Base-by-base conservation (phyloP, 2,113 vertebrate genomes). In the Ancistrus triradiatus region DNA sequence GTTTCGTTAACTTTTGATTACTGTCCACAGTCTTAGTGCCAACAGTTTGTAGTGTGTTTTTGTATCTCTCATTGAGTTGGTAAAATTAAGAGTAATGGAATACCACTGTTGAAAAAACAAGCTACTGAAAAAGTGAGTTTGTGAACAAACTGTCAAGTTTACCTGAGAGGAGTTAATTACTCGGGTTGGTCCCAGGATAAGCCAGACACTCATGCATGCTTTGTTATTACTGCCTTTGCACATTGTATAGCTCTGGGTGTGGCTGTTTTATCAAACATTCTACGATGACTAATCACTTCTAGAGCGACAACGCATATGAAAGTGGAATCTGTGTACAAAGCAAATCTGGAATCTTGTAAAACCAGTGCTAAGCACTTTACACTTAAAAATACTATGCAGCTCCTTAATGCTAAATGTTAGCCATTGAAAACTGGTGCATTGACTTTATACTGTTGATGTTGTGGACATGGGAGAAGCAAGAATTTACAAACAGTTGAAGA, bases 281-380 rank as follows among this genome's bases (percentile, higher is more conserved):
- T 66, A 55, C 38, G 55, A 69, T 75, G 69, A 72, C 65, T 61
- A 72, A 72, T 72, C 50, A 33, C 25, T 68, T 65, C 69, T 59
- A 62, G 58, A 65, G 73, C 69, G 56, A 66, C 59, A 42, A 42
- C 46, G 69, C 57, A 62, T 72, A 52, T 61, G 72, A 75, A 75
- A 75, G 55, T 43, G 56, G 35, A 68, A 59, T 68, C 44, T 64
- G 59, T 59, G 59, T 55, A 55, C 70, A 59, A 60, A 64, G 53
- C 64, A 64, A 68, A 73, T 65, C 42, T 65, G 56, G 66, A 69
- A 69, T 74, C 72, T 74, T 69, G 72, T 60, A 65, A 63, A 74
- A 69, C 72, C 72, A 65, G 61, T 65, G 60, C 27, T 60, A 52
- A 66, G 64, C 25, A 17, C 46, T 50, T 25, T 44, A 46, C n/a